Evolutionary conservation across 2,113 vertebrate genomes (phyloP).

Genomic region (Malurus elegans): DNA sequence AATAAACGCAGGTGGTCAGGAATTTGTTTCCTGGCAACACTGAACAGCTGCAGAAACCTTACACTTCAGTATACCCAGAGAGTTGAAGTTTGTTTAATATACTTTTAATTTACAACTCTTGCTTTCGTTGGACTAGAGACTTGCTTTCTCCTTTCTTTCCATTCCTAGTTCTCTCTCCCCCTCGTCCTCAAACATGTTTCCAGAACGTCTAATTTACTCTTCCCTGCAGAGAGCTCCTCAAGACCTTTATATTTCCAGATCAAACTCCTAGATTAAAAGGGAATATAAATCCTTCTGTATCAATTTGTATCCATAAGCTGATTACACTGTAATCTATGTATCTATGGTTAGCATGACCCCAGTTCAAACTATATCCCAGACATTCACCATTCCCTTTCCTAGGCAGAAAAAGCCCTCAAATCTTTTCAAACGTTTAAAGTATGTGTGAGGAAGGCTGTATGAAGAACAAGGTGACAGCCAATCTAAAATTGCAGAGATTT

Average conservation of each 20-base stretch:
- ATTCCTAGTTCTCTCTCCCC: not conserved
- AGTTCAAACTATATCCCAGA: not conserved
- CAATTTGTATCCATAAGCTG: not conserved
- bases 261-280: not conserved
- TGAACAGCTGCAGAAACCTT: slow-evolving; percentile 4
- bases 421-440: not conserved
- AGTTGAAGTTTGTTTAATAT: not conserved
- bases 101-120: not conserved
- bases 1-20: slow-evolving; percentile 38
- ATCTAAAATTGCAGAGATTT: not conserved
- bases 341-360: not conserved
- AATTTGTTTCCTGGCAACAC: slow-evolving; percentile 37
- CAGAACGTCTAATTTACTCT: not conserved
- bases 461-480: not conserved
- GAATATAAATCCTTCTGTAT: not conserved
- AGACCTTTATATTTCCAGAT: not conserved
- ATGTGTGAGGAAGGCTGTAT: not conserved
- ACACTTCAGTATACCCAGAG: not conserved
- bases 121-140: slow-evolving; percentile 30
- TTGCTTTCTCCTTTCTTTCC: not conserved
- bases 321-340: not conserved
- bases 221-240: not conserved
- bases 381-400: not conserved
- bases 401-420: not conserved
- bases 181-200: not conserved